These are phyloP conservation scores for Epizoanthus stellaris DNA, from an alignment of 92 coral and sea anemone species.

Conservation along the genomic window DNA sequence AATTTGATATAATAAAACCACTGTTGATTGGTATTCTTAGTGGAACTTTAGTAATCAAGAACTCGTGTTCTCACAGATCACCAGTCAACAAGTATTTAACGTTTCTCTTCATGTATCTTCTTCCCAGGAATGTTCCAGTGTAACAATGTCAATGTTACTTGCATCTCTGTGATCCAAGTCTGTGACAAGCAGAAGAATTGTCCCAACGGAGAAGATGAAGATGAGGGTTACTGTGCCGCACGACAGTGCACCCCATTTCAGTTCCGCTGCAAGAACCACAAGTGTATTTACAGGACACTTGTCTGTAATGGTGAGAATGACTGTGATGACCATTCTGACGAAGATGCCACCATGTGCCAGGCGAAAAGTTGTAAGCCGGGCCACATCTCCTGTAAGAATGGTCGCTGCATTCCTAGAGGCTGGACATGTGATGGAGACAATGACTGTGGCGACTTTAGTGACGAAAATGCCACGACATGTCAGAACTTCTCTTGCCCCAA, in stretches of 20 bases:
- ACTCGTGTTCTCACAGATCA: too few relatives aligned
- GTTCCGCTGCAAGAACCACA: constrained; percentile 78
- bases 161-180: constrained; percentile 72
- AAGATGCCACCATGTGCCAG: constrained; percentile 57
- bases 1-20: too few relatives aligned
- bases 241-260: constrained; percentile 74
- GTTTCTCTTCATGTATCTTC: too few relatives aligned
- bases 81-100: too few relatives aligned
- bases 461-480: constrained; percentile 63
- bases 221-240: constrained; percentile 66
- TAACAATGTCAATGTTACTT: constrained; percentile 57
- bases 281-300: constrained; percentile 69
- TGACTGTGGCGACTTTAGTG: constrained; percentile 90
- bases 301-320: constrained; percentile 78
- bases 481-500: constrained; percentile 63
- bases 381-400: constrained; percentile 60
- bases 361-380: constrained; percentile 59
- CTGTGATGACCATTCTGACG: constrained; percentile 85
- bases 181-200: constrained; percentile 86
- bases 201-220: constrained; percentile 67
- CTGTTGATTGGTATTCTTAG: too few relatives aligned
- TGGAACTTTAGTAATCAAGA: too few relatives aligned
- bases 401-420: constrained; percentile 70
- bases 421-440: constrained; percentile 88
- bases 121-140: constrained; percentile 84